Evolutionary conservation across 2,113 vertebrate species (phyloP).

Genomic region (Lonchura striata): DNA sequence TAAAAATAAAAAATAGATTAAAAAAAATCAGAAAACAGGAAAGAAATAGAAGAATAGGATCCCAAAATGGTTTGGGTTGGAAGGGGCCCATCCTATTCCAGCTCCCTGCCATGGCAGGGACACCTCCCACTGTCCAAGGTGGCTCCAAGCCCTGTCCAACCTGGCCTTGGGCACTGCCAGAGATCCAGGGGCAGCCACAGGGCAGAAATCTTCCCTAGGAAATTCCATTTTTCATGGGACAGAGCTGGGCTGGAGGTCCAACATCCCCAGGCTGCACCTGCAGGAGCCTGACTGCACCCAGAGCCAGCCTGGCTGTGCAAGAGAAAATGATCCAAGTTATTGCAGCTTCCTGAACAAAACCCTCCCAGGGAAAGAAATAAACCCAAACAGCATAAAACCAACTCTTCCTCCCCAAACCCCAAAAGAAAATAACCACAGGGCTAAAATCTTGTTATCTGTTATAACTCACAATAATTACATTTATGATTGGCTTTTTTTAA

Average conservation of each 20-base stretch:
- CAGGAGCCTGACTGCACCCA: background rate
- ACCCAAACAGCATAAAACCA: background rate
- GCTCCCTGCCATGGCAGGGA: background rate
- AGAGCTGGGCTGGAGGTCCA: background rate
- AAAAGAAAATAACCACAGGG: background rate
- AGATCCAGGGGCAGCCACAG: background rate
- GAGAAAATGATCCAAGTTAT: background rate
- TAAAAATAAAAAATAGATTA: background rate
- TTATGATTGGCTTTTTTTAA: background rate
- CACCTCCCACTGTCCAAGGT: rapidly evolving
- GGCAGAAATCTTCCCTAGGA: background rate
- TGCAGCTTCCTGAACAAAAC: background rate
- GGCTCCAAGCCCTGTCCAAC: background rate
- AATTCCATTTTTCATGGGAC: background rate
- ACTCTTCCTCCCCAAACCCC: background rate
- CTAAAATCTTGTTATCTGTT: background rate
- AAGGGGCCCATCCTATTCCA: background rate
- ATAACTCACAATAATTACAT: background rate
- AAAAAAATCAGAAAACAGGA: background rate
- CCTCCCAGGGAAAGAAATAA: background rate
- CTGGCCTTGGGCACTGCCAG: background rate
- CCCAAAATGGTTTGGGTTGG: background rate
- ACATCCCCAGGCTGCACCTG: background rate
- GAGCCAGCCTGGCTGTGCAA: background rate
- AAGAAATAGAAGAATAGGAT: background rate